phyloP scores from a whole-genome alignment of 2,797 vertebrate genomes.

The Passerculus sandwichensis region DNA sequence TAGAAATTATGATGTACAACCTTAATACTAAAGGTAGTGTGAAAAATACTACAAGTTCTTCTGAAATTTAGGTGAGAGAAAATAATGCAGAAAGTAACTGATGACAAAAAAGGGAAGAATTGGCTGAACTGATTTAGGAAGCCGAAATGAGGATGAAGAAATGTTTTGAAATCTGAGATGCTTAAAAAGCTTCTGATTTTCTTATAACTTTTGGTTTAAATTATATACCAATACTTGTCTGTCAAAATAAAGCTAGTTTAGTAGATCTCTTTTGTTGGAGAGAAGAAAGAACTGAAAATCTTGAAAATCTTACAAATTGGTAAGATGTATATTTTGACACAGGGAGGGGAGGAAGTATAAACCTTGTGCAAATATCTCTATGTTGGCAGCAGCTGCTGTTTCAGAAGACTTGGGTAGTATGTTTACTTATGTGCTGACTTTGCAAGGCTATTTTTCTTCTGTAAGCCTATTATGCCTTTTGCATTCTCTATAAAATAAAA shows the following conservation, averaged over 20 bases:
- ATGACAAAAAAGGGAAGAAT: neutral
- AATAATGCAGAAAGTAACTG: neutral
- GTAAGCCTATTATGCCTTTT: neutral
- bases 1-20: neutral
- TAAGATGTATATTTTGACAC: neutral
- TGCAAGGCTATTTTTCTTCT: neutral
- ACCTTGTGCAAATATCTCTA: neutral
- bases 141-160: neutral
- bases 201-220: neutral
- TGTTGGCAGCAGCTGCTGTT: neutral
- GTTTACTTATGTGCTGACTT: conserved; percentile 6
- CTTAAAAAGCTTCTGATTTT: neutral
- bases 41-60: neutral
- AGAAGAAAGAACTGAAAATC: neutral
- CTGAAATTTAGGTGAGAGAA: neutral
- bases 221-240: neutral
- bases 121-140: neutral
- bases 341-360: neutral
- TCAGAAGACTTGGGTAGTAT: neutral
- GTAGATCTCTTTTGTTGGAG: neutral
- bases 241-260: neutral
- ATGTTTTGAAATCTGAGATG: neutral
- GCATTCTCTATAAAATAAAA: neutral
- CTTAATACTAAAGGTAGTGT: neutral
- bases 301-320: neutral